A percentile compares a stretch with the other conserved stretches of the same genome.
These are phyloP conservation scores for Epinephelus awoara DNA, from an alignment of 2,797 vertebrate species.

Conservation along the genomic window DNA sequence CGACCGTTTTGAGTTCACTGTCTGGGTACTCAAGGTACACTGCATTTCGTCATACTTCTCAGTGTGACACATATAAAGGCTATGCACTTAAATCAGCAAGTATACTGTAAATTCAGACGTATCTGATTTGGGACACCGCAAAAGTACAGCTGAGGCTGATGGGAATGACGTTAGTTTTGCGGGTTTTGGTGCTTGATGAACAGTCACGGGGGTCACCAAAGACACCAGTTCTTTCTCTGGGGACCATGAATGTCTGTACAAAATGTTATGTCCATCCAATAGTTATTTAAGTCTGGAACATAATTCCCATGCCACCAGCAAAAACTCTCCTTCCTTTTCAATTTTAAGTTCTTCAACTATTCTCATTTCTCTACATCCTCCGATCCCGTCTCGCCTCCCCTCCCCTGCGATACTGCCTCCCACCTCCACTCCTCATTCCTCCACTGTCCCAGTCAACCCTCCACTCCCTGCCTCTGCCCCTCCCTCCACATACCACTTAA, in stretches of 20 bases:
- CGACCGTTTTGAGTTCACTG: too few species aligned
- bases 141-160: too few species aligned
- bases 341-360: background rate
- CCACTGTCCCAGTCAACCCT: conserved; percentile 37
- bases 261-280: too few species aligned
- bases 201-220: background rate
- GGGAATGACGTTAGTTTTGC: background rate
- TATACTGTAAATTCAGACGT: too few species aligned
- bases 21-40: too few species aligned
- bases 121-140: too few species aligned
- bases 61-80: too few species aligned
- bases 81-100: too few species aligned
- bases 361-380: background rate
- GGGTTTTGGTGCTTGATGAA: background rate
- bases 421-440: conserved; percentile 50
- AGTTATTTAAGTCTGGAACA: background rate
- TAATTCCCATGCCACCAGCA: background rate
- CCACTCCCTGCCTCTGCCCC: conserved; percentile 49
- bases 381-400: background rate
- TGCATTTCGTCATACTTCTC: too few species aligned
- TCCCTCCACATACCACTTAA: conserved; percentile 74
- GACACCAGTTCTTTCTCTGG: background rate
- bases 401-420: conserved; percentile 28
- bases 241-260: background rate
- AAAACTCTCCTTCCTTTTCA: background rate